Evolutionary conservation across 2,888 invertebrate genomes (phyloP).

Genomic region (Dasypogon diadema): DNA sequence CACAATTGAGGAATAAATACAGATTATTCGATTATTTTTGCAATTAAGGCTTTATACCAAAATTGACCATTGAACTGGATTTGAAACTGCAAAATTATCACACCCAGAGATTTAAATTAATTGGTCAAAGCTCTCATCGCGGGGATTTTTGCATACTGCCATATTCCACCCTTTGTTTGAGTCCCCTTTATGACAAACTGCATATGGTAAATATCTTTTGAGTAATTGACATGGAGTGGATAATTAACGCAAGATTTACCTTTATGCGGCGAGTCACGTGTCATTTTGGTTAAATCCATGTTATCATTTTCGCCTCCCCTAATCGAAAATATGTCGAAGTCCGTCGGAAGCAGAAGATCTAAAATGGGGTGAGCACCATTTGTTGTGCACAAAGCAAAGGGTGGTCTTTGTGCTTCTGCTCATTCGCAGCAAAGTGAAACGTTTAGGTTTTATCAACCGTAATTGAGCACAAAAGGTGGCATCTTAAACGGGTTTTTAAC

Average conservation of each 20-base stretch:
- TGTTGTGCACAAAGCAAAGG: constrained; percentile 19
- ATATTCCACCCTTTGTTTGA: background rate
- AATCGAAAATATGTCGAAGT: background rate
- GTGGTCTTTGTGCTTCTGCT: constrained; percentile 11
- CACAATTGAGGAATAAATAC: no score
- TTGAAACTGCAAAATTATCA: background rate
- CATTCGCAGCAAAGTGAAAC: constrained; percentile 20
- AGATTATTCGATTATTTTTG: no score
- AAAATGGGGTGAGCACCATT: constrained; percentile 10
- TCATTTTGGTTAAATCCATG: background rate
- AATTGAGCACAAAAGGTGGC: constrained; percentile 43
- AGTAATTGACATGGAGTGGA: constrained; percentile 40
- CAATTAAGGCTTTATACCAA: no score
- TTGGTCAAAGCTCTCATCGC: constrained; percentile 6
- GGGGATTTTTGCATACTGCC: background rate
- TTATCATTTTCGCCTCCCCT: background rate
- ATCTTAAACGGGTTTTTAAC: constrained; percentile 37
- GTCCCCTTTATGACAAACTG: background rate
- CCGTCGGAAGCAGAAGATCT: background rate
- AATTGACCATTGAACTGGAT: no score
- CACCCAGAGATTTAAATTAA: background rate
- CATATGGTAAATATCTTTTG: constrained; percentile 37
- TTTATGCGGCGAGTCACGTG: constrained; percentile 38
- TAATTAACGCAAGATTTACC: constrained; percentile 43
- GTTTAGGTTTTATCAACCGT: constrained; percentile 25